A percentile compares a stretch with the other conserved stretches of the same genome.
These are phyloP conservation scores for Illadopsis cleaveri DNA, from an alignment of 2,113 vertebrate species.

Conservation along the genomic window DNA sequence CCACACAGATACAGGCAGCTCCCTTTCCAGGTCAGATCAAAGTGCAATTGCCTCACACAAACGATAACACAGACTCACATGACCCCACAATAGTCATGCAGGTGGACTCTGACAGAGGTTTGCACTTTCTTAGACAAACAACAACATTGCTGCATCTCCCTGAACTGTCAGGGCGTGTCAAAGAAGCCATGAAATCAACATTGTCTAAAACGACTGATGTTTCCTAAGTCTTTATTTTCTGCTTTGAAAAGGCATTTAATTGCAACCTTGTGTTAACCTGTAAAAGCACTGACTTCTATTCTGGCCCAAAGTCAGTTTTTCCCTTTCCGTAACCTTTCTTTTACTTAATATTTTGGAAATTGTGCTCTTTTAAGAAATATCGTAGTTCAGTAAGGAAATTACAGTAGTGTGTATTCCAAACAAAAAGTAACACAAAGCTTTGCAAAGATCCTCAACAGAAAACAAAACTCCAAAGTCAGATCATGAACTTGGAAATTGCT, in stretches of 20 bases:
- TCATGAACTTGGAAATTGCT: not conserved
- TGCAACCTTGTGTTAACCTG: not conserved
- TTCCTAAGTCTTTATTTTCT: not conserved
- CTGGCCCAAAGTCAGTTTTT: not conserved
- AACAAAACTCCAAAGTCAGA: not conserved
- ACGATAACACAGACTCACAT: not conserved
- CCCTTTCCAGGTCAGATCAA: not conserved
- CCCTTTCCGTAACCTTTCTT: not conserved
- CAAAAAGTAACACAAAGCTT: not conserved
- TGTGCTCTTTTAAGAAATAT: not conserved
- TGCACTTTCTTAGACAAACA: not conserved
- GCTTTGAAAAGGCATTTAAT: not conserved
- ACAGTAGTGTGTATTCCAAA: not conserved
- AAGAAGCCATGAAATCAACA: not conserved
- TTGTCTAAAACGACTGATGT: not conserved
- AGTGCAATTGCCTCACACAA: not conserved
- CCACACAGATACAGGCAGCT: not conserved
- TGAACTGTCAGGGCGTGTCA: not conserved
- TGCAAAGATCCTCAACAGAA: not conserved
- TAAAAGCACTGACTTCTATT: not conserved
- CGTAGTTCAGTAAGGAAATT: not conserved
- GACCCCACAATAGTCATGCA: not conserved
- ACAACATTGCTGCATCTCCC: not conserved
- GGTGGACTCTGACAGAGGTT: not conserved
- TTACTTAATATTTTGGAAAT: not conserved